Percentiles rank a stretch among this genome's conserved stretches.
phyloP scores from a whole-genome alignment of 1,140 invertebrate species.

The Drosophila truncata region DNA sequence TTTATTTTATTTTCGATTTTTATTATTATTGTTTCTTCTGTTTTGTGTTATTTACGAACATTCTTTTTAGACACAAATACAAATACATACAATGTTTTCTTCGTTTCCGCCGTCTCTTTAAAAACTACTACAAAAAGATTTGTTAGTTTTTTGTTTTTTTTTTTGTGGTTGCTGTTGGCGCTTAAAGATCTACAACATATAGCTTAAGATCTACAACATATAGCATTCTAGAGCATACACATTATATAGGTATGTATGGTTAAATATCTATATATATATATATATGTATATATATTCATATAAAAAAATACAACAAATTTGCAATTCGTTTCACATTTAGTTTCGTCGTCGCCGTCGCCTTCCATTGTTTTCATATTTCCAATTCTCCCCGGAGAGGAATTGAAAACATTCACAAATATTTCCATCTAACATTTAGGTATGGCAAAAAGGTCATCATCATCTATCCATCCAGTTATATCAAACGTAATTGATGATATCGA shows the following conservation, averaged over 20 bases:
- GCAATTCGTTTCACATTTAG: slow-evolving; percentile 72
- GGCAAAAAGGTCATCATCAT: slow-evolving; percentile 62
- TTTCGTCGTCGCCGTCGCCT: slow-evolving; percentile 35
- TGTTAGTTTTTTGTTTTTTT: slow-evolving; percentile 9
- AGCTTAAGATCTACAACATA: slow-evolving; percentile 71
- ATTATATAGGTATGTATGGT: slow-evolving; percentile 49
- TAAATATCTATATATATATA: slow-evolving; percentile 49
- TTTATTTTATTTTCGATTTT: slow-evolving; percentile 45
- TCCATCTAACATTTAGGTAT: slow-evolving; percentile 71
- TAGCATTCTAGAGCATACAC: slow-evolving; percentile 59
- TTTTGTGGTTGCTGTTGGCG: slow-evolving; percentile 68
- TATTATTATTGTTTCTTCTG: slow-evolving; percentile 53
- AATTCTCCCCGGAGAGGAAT: slow-evolving; percentile 28
- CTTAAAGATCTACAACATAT: slow-evolving; percentile 76
- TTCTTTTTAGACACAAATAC: slow-evolving; percentile 78
- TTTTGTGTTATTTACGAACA: slow-evolving; percentile 77
- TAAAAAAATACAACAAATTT: slow-evolving; percentile 83
- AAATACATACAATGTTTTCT: slow-evolving; percentile 66
- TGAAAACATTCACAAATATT: slow-evolving; percentile 52
- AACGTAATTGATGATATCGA: slow-evolving; percentile 36
- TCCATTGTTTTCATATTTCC: slow-evolving; percentile 50
- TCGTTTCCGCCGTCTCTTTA: slow-evolving; percentile 38
- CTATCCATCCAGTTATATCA: slow-evolving; percentile 33
- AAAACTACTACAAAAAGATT: slow-evolving; percentile 74
- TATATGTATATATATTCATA: slow-evolving; percentile 57